phyloP scores from a whole-genome alignment of 1,140 invertebrate species.

The Heliothis subflexa region DNA sequence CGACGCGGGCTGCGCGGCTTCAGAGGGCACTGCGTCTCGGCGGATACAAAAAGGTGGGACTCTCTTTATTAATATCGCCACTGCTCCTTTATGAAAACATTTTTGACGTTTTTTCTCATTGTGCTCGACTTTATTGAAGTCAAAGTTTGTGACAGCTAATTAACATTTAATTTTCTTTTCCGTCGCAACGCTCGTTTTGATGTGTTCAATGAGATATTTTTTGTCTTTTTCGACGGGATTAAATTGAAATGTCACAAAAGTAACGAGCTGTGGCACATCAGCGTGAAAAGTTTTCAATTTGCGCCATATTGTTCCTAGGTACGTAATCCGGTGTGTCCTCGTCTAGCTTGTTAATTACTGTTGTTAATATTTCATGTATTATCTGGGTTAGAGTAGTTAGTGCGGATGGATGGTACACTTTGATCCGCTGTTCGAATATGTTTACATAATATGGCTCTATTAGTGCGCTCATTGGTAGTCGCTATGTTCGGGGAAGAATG shows the following conservation, averaged over 20 bases:
- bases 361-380: conserved; percentile 40
- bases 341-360: conserved; percentile 50
- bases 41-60: conserved; percentile 80
- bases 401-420: conserved; percentile 26
- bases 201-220: conserved; percentile 37
- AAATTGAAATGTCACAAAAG: conserved; percentile 54
- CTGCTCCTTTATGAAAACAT: conserved; percentile 41
- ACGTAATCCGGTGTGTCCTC: conserved; percentile 32
- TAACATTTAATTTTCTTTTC: conserved; percentile 48
- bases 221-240: conserved; percentile 45
- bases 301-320: not conserved
- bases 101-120: conserved; percentile 43
- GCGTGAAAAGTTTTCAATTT: conserved; percentile 51
- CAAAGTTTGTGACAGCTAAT: conserved; percentile 57
- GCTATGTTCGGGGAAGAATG: not conserved
- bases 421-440: conserved; percentile 18
- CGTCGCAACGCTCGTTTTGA: not conserved
- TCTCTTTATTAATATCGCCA: conserved; percentile 45
- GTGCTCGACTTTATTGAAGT: conserved; percentile 40
- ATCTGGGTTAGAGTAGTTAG: conserved; percentile 27
- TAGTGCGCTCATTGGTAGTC: conserved; percentile 14
- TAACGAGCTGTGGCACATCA: conserved; percentile 17
- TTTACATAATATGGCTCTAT: conserved; percentile 2
- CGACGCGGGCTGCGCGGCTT: conserved; percentile 73
- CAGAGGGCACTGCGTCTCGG: conserved; percentile 73